Percentiles rank a stretch among this genome's conserved stretches.
phyloP scores from a whole-genome alignment of 1,140 invertebrate species.

The Drosophila pseudoobscura region DNA sequence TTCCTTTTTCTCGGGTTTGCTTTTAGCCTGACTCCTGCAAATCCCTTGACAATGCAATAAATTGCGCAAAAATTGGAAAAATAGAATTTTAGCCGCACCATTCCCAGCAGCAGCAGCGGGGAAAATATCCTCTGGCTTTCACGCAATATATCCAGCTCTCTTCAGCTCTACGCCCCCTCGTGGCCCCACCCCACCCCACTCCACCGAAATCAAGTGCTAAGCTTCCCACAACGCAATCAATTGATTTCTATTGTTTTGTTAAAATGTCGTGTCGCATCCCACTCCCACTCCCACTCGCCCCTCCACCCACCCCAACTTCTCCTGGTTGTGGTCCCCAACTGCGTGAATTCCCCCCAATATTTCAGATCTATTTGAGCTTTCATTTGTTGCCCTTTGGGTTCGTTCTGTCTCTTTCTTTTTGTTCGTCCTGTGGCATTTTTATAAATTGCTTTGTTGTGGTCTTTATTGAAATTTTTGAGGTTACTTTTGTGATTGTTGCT shows the following conservation, averaged over 20 bases:
- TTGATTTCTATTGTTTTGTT: conserved; percentile 82
- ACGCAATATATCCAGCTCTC: conserved; percentile 50
- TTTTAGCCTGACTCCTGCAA: conserved; percentile 49
- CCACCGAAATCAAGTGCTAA: conserved; percentile 76
- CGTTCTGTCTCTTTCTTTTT: conserved; percentile 31
- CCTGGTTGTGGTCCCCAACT: too few relatives aligned
- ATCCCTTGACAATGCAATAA: conserved; percentile 81
- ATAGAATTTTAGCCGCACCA: conserved; percentile 78
- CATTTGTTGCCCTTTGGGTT: conserved; percentile 38
- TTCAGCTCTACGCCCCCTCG: conserved; percentile 1
- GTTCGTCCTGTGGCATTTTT: conserved; percentile 66
- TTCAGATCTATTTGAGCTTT: conserved; percentile 63
- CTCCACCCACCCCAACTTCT: not conserved
- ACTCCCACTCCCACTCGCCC: not conserved
- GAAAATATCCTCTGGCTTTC: conserved; percentile 46
- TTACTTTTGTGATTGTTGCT: conserved; percentile 78
- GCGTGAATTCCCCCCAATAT: conserved; percentile 31
- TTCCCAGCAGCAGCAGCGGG: conserved; percentile 48
- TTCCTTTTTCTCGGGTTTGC: conserved; percentile 15
- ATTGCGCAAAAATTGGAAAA: conserved; percentile 80
- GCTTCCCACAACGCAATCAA: conserved; percentile 81
- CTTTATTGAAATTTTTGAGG: conserved; percentile 81
- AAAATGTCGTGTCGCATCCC: conserved; percentile 68
- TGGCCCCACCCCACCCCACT: conserved; percentile 16
- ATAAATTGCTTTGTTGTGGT: conserved; percentile 81